These are phyloP conservation scores for Leucoraja erinaceus DNA, from an alignment of 2,113 vertebrate genomes.

Conservation along the genomic window DNA sequence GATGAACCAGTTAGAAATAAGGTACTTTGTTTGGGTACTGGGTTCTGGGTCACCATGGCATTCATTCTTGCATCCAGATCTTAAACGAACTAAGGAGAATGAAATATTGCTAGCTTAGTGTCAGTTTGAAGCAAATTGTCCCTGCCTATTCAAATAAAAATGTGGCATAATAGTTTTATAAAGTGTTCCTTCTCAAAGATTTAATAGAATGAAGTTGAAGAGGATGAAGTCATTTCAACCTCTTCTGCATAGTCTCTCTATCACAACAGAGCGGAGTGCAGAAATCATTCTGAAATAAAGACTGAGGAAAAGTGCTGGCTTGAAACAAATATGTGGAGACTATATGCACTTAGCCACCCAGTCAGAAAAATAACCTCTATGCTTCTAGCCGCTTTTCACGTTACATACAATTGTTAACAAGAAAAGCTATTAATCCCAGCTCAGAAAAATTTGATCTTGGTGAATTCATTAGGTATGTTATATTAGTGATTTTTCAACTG, in stretches of 20 bases:
- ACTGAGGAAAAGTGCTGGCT: neutral
- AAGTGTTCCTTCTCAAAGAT: neutral
- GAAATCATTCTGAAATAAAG: too few relatives aligned
- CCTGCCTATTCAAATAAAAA: too few relatives aligned
- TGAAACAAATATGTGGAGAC: neutral
- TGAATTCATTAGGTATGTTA: neutral
- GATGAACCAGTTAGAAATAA: slow-evolving; percentile 72
- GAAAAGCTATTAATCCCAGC: neutral
- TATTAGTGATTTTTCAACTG: neutral
- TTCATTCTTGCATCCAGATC: neutral
- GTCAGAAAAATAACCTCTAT: neutral
- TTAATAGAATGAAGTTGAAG: neutral
- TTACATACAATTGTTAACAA: neutral
- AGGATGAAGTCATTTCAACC: neutral
- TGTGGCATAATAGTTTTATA: neutral
- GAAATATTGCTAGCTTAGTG: too few relatives aligned
- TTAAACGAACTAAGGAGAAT: neutral
- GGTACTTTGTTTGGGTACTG: slow-evolving; percentile 42
- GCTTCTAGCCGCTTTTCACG: neutral
- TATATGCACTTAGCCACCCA: neutral
- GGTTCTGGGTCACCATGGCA: neutral
- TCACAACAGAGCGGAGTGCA: neutral
- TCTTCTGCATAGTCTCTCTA: neutral
- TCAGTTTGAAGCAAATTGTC: too few relatives aligned
- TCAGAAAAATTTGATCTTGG: neutral